Evolutionary conservation across 2,888 invertebrate species (phyloP), one percentile per base, ranked within the genome.

Genomic region (Ellobium chinense): DNA sequence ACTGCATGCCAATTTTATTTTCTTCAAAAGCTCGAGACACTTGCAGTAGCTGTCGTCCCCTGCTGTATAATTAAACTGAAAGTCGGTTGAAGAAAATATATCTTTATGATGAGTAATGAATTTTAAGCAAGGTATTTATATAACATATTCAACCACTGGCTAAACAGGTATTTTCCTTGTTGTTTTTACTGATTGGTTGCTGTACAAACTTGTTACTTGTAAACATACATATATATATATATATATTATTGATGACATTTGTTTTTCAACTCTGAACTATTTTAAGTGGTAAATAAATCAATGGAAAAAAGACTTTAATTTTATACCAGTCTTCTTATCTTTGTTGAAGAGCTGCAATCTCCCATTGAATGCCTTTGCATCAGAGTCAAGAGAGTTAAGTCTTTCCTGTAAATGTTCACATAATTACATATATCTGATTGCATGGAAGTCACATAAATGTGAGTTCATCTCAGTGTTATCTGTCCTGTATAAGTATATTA

Each of bases 331-430:
- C 39, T 68, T 68, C 68, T 68, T 63, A 63, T 31, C 46, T 46
- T 58, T 72, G 72, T 72, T 72, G 72, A 72, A 18, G 29, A 56
- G 36, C 72, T 72, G 72, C 60, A 72, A 72, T 72, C 36, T 72
- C 46, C 58, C 14, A 58, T 56, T 72, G 72, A 58, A 72, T 72
- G 72, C 72, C 72, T 72, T 72, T 56, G 58, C 36, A 72, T 72
- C 58, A 29, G 29, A n/a, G 21, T 56, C 18, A 29, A 46, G n/a
- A 58, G 21, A n/a, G 72, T 72, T 58, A 34, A n/a, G 72, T 72
- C 72, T 70, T 70, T 70, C 70, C 29, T 46, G n/a, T 46, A 63
- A 63, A 18, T 12, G 4, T 24, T 63, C 3, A 63, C 31, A 3
- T 63, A 18, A 63, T 27, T 27, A 7, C 7, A 63, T 12, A 63